These are phyloP conservation scores for Natrix natrix DNA, from an alignment of 2,797 vertebrate genomes.

Conservation along the genomic window DNA sequence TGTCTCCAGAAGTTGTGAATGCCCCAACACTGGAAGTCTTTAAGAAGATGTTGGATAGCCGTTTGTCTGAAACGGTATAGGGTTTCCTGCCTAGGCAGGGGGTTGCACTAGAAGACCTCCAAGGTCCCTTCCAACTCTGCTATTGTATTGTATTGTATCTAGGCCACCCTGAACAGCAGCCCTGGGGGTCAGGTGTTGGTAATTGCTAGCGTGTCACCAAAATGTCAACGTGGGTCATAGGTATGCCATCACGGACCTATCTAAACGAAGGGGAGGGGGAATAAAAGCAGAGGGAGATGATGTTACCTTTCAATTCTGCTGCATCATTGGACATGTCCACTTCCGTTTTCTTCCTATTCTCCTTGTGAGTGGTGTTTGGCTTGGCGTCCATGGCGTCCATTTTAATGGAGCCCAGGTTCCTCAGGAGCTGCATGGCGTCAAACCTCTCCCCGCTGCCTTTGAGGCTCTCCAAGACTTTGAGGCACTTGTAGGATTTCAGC, in stretches of 20 bases:
- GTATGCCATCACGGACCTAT: neutral
- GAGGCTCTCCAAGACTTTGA: slow-evolving; percentile 91
- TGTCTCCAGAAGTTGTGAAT: too few relatives aligned
- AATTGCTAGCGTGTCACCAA: too few relatives aligned
- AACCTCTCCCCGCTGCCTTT: slow-evolving; percentile 78
- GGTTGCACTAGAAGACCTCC: too few relatives aligned
- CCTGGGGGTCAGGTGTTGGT: too few relatives aligned
- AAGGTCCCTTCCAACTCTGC: too few relatives aligned
- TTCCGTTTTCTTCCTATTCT: slow-evolving; percentile 24
- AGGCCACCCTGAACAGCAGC: too few relatives aligned
- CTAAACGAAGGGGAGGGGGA: neutral
- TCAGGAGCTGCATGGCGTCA: slow-evolving; percentile 85
- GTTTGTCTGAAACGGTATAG: too few relatives aligned
- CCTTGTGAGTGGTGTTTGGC: slow-evolving; percentile 19
- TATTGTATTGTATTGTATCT: too few relatives aligned
- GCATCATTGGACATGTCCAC: slow-evolving; percentile 35
- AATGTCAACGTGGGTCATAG: neutral
- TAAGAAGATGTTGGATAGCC: too few relatives aligned
- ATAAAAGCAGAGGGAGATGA: neutral
- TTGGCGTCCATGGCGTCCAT: slow-evolving; percentile 83
- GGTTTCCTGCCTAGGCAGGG: too few relatives aligned
- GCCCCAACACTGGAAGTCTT: too few relatives aligned
- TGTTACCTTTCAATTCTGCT: slow-evolving; percentile 78
- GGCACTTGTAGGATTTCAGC: slow-evolving; percentile 93
- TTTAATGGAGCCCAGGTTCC: slow-evolving; percentile 86